Evolutionary conservation across 2,888 invertebrate species (phyloP).

Genomic region (Corbicula japonica): DNA sequence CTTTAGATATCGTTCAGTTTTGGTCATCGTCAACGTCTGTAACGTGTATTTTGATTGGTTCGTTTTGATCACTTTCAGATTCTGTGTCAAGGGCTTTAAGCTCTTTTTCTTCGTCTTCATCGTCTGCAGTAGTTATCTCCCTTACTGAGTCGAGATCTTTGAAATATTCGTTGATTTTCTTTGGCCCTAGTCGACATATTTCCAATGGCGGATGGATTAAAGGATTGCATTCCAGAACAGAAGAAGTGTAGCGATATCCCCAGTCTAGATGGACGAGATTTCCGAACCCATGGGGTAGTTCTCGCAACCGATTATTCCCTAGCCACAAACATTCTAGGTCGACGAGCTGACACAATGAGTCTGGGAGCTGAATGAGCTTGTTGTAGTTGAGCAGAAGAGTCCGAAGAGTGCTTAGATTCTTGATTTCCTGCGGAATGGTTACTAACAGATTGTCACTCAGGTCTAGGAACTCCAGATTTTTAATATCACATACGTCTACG

Average conservation of each 20-base stretch:
- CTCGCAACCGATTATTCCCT: constrained; percentile 85
- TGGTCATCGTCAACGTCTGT: too few relatives aligned
- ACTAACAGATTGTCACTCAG: constrained; percentile 85
- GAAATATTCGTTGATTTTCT: constrained; percentile 82
- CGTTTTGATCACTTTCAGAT: background rate
- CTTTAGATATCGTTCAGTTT: too few relatives aligned
- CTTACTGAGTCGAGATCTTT: constrained; percentile 44
- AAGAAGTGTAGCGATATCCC: constrained; percentile 82
- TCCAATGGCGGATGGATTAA: constrained; percentile 84
- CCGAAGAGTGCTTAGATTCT: constrained; percentile 82
- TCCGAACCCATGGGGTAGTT: constrained; percentile 83
- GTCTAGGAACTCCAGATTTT: constrained; percentile 85
- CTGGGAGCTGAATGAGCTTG: constrained; percentile 82
- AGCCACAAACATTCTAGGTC: constrained; percentile 86
- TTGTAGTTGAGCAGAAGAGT: constrained; percentile 86
- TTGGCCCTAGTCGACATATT: constrained; percentile 83
- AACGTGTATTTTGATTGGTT: too few relatives aligned
- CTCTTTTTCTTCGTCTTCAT: constrained; percentile 41
- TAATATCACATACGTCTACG: constrained; percentile 80
- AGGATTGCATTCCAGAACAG: constrained; percentile 84
- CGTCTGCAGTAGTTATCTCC: constrained; percentile 39
- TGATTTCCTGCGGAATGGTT: constrained; percentile 81
- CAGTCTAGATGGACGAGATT: constrained; percentile 83
- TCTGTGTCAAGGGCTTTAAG: constrained; percentile 19
- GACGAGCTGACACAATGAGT: constrained; percentile 83